Evolutionary conservation across 2,797 vertebrate genomes (phyloP), one percentile per base, ranked within the genome.

Genomic region (Hoplostethus atlanticus): DNA sequence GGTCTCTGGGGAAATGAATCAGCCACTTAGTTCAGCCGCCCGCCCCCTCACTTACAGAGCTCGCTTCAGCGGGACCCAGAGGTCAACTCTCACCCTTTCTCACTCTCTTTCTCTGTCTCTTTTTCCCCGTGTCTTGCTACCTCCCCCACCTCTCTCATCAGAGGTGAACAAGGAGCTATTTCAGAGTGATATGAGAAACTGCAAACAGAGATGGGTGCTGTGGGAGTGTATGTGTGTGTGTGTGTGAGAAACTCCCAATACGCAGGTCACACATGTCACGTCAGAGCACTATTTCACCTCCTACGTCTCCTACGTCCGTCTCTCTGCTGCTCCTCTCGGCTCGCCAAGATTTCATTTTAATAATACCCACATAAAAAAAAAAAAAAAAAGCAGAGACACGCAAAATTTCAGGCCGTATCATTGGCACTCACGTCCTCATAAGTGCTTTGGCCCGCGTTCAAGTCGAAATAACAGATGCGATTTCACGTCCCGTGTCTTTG

Each of bases 61-160:
- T 90, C 42, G 77, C 83, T 87, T 89, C 85, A 77, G 82, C 87
- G 56, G 62, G 84, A 89, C 84, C 84, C 79, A 83, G 84, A 90
- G 91, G 92, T 94, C 90, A 93, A 92, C 89, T 89, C 91, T 89
- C 87, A 89, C 86, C 86, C 87, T 85, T 85, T 86, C 87, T 89
- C 63, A 67, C 84, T 90, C 47, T 63, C 64, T 91, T 90, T 89
- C 78, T 76, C 72, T 77, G 64, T 76, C 80, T 80, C 71, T 76
- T 77, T 81, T 64, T 70, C 61, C 73, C 70, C 65, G 58, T 83
- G 83, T 79, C 74, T 73, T 44, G 10, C 68, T 77, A 57, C 79
- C 68, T 64, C 84, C 81, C 81, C 84, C 78, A 73, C 57, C 57
- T 84, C 71, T 68, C 66, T 76, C 80, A 70, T 79, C 81, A 56